These are phyloP conservation scores for Tenthredo livida DNA, from an alignment of 2,888 invertebrate genomes.

Conservation along the genomic window DNA sequence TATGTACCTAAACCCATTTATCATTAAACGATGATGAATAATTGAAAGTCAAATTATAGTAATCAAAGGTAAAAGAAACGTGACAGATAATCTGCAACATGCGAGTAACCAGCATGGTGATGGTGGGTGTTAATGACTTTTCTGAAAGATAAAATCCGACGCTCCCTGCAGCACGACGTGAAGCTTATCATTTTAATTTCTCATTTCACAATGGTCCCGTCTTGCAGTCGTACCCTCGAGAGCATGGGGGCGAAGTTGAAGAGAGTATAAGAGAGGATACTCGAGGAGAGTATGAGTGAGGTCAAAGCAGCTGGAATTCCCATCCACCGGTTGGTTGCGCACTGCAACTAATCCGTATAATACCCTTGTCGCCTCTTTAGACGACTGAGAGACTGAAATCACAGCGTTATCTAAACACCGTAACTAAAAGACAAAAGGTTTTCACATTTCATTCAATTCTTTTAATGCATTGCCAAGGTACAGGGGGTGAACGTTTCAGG, in stretches of 20 bases:
- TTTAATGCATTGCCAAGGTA: too few relatives aligned
- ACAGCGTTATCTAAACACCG: background rate
- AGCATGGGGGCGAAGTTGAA: background rate
- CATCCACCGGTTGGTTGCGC: background rate
- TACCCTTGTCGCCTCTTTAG: conserved; percentile 16
- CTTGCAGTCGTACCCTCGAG: background rate
- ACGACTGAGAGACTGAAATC: background rate
- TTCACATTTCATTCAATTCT: background rate
- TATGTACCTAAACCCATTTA: too few relatives aligned
- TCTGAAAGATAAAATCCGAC: conserved; percentile 31
- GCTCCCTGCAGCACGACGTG: background rate
- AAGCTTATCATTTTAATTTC: conserved; percentile 48
- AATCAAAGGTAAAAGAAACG: background rate
- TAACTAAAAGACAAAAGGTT: background rate
- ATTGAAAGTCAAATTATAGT: background rate
- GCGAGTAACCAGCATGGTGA: background rate
- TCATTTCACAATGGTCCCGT: conserved; percentile 3
- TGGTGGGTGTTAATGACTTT: conserved; percentile 15
- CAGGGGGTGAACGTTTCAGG: too few relatives aligned
- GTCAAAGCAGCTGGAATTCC: background rate
- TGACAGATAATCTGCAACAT: background rate
- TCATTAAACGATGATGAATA: background rate
- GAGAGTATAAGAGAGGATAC: background rate
- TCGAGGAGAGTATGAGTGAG: background rate
- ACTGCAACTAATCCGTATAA: conserved; percentile 18